Conservation (phyloP, 1,140 invertebrate species). For the Brachionus calyciflorus region DNA sequence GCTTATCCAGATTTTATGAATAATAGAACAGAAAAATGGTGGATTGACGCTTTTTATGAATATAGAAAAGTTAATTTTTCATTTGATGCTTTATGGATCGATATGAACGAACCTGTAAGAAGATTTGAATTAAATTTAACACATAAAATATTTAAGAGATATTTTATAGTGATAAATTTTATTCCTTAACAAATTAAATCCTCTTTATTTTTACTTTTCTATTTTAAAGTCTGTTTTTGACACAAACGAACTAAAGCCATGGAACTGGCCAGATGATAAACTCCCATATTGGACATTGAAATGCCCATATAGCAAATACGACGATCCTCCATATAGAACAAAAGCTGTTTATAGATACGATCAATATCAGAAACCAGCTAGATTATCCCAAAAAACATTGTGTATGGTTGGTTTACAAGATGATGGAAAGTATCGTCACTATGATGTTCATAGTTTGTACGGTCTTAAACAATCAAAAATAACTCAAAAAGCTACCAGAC, state of each 20-base stretch:
- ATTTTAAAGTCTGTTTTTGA: constrained; percentile 52
- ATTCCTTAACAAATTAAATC: too few species aligned
- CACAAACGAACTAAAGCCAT: constrained; percentile 58
- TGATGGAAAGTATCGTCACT: constrained; percentile 53
- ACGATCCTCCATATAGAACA: constrained; percentile 63
- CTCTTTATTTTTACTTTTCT: neutral
- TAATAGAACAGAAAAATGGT: constrained; percentile 72
- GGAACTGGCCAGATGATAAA: constrained; percentile 55
- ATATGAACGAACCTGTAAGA: constrained; percentile 57
- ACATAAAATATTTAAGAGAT: constrained; percentile 62
- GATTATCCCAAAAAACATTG: constrained; percentile 64
- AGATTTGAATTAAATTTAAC: neutral
- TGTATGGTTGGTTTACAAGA: constrained; percentile 77
- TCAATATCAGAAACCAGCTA: constrained; percentile 55
- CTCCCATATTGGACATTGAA: constrained; percentile 75
- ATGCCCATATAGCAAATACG: constrained; percentile 65
- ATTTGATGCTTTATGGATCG: constrained; percentile 70
- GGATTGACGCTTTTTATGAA: constrained; percentile 69
- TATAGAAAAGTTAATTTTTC: constrained; percentile 66
- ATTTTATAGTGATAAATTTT: too few species aligned
- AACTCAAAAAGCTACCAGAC: constrained; percentile 60
- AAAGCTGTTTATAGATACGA: constrained; percentile 62
- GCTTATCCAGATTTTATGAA: constrained; percentile 81
- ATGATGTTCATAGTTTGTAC: constrained; percentile 74
- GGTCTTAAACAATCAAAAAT: constrained; percentile 59